A percentile compares a stretch with the other conserved stretches of the same genome.
Conservation (phyloP, 1,140 invertebrate genomes). For the Drosophila pallidifrons region DNA sequence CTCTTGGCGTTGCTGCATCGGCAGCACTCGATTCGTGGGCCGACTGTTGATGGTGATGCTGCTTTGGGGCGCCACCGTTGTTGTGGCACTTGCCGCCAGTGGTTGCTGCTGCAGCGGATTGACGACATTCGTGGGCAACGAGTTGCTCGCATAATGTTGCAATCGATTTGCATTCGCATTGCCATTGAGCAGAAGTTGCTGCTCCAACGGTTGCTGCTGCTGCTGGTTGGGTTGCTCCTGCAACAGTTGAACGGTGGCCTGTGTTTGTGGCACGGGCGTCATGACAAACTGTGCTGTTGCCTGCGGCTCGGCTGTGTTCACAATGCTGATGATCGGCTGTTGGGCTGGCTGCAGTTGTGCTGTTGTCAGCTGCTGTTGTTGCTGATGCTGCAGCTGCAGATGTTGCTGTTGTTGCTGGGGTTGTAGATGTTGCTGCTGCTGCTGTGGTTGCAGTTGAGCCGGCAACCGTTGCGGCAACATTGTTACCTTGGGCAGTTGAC, state of each 20-base stretch:
- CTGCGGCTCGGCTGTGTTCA: slow-evolving; percentile 30
- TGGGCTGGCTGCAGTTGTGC: slow-evolving; percentile 31
- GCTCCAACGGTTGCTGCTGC: slow-evolving; percentile 26
- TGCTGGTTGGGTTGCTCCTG: slow-evolving; percentile 40
- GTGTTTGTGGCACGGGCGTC: slow-evolving; percentile 25
- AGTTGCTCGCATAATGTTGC: slow-evolving; percentile 86
- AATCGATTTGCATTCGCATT: slow-evolving; percentile 73
- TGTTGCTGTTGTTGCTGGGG: slow-evolving; percentile 21
- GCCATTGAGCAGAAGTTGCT: slow-evolving; percentile 33
- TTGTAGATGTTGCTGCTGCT: slow-evolving; percentile 35
- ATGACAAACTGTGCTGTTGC: slow-evolving; percentile 51
- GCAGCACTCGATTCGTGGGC: slow-evolving; percentile 91
- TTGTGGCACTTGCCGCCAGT: slow-evolving; percentile 49
- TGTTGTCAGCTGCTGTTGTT: slow-evolving; percentile 36
- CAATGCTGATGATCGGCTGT: slow-evolving; percentile 60
- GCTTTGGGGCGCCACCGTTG: slow-evolving; percentile 21
- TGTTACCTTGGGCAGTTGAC: slow-evolving; percentile 45
- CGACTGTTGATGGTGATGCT: slow-evolving; percentile 83
- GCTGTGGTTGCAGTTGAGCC: slow-evolving; percentile 28
- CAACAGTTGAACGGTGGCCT: slow-evolving; percentile 24
- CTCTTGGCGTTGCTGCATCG: slow-evolving; percentile 87
- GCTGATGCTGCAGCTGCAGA: slow-evolving; percentile 17
- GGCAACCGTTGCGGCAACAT: slow-evolving; percentile 50
- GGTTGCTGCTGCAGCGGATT: slow-evolving; percentile 86
- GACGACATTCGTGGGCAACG: slow-evolving; percentile 88